Evolutionary conservation across 92 coral and sea anemone genomes (phyloP), one percentile per base, ranked within the genome.

Genomic region (Epizoanthus illoricatus): DNA sequence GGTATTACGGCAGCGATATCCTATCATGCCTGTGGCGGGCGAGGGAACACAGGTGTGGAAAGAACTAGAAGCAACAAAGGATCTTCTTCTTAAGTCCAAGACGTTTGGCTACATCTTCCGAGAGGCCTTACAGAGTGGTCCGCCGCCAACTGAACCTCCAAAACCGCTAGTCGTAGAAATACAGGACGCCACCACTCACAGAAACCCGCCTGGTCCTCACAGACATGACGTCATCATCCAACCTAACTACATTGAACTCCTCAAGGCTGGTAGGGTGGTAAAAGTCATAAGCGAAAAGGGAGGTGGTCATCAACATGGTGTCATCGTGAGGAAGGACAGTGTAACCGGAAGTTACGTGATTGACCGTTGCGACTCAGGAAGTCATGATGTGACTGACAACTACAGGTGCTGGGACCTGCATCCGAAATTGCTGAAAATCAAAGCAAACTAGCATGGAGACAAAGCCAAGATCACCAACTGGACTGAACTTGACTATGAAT

Each of bases 11-110:
- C 81, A 74, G 45, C 86, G 95, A 39, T 93, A 91, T 70, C 98
- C 98, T 80, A 93, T 93, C 69, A 83, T 89, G 95, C 98, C 98
- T 9, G 89, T 93, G 23, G 92, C 92, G 15, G 98, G 94, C 24
- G 95, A 93, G 40, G 98, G 98, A 24, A 80, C 90, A 39, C 74
- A 94, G 39, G 87, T 86, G 55, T 91, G 95, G 98, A 91, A 92
- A 74, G 98, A 93, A 58, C 88, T 91, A 17, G 90, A 93, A 60
- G 98, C 98, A 7, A 60, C 86, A 0, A 92, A 92, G 76, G 98
- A 91, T 28, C 65, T 89, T 16, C 74, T 93, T n/a, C 82, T 91
- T 52, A 83, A 91, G 60, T 91, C 97, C 45, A 86, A 89, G 72
- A 73, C 91, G 17, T 84, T 86, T 57, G 92, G 90, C 10, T 85